Conservation (phyloP, 2,888 invertebrate genomes). For the Tetropium fuscum region DNA sequence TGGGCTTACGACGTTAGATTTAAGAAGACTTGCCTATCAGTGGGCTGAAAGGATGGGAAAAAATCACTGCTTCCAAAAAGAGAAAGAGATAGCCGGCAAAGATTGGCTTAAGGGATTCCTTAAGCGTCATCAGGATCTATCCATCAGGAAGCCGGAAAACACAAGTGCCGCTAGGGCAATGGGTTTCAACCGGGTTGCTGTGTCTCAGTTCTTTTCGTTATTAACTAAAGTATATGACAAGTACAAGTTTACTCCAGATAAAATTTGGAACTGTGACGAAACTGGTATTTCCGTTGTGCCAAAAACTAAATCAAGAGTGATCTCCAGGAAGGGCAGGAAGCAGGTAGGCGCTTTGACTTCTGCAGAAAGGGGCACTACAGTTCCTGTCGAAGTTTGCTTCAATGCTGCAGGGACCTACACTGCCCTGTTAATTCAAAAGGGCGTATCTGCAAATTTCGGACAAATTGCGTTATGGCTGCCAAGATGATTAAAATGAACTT, state of each 20-base stretch:
- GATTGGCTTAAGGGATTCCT: conserved; percentile 61
- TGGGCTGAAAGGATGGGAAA: conserved; percentile 7
- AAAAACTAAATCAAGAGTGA: conserved; percentile 42
- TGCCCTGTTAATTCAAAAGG: too few species aligned
- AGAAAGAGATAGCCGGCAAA: conserved; percentile 24
- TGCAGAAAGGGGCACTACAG: conserved; percentile 40
- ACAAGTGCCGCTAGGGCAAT: conserved; percentile 52
- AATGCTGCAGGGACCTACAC: conserved; percentile 45
- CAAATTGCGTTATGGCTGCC: too few species aligned
- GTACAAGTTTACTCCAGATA: conserved; percentile 45
- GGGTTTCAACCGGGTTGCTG: conserved; percentile 54
- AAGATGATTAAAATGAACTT: too few species aligned
- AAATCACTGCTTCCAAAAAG: conserved; percentile 16
- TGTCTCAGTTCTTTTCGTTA: conserved; percentile 40
- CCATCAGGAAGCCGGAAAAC: conserved; percentile 37
- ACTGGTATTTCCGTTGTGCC: conserved; percentile 53
- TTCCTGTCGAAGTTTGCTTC: conserved; percentile 46
- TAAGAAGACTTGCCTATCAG: conserved; percentile 7
- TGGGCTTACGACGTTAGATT: conserved; percentile 12
- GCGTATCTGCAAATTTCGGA: too few species aligned
- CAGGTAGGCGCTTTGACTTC: conserved; percentile 46
- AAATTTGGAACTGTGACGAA: conserved; percentile 52
- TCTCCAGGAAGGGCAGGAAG: conserved; percentile 42
- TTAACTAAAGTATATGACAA: conserved; percentile 47
- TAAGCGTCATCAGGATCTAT: conserved; percentile 60